A percentile compares a stretch with the other conserved stretches of the same genome.
Conservation (phyloP, 2,113 vertebrate genomes). For the Phylloscopus trochiloides region DNA sequence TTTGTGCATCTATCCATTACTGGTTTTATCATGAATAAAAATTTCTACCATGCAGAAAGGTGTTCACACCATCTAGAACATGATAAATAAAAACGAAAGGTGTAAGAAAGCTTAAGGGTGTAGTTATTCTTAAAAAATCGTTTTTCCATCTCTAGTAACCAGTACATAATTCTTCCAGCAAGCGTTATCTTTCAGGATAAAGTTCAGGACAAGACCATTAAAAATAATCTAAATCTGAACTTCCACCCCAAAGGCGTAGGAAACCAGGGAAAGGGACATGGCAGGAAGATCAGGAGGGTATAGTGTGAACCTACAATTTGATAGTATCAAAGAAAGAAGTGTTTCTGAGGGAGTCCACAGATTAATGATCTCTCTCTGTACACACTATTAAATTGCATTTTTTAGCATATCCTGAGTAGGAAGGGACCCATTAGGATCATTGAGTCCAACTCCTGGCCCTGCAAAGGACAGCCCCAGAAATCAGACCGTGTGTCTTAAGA, state of each 20-base stretch:
- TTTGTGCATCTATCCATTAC: background rate
- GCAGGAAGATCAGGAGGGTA: background rate
- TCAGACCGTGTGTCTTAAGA: no score
- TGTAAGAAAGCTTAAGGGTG: background rate
- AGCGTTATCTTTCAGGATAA: background rate
- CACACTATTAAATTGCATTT: background rate
- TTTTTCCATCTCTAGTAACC: background rate
- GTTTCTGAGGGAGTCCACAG: background rate
- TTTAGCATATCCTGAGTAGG: background rate
- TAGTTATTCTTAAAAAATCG: background rate
- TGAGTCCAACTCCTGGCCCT: fast-evolving
- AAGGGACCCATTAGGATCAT: background rate
- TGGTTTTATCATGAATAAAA: background rate
- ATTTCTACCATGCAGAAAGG: background rate
- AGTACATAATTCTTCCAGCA: background rate
- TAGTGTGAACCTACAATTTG: background rate
- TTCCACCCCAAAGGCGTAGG: background rate
- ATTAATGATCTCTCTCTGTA: background rate
- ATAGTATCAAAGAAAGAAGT: background rate
- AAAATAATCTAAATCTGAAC: background rate
- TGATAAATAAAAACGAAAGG: background rate
- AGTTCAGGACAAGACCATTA: background rate
- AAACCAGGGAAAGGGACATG: fast-evolving
- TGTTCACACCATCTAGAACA: background rate
- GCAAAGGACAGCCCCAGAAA: background rate